A percentile compares a stretch with the other conserved stretches of the same genome.
Evolutionary conservation across 1,140 invertebrate genomes (phyloP).

Genomic region (Sitodiplosis mosellana): DNA sequence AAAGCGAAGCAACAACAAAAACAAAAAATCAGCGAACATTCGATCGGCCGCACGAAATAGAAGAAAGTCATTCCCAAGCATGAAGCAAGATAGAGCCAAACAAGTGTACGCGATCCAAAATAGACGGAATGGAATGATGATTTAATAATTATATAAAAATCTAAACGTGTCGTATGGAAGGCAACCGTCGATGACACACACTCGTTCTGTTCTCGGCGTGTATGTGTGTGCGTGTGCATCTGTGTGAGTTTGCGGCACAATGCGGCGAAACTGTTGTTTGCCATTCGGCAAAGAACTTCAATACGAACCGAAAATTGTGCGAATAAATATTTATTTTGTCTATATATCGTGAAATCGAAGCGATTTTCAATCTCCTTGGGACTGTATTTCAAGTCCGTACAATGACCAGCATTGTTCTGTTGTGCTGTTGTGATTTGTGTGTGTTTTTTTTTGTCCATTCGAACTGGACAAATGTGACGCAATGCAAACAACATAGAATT

Average conservation of each 20-base stretch:
- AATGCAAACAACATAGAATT: background rate
- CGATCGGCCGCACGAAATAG: background rate
- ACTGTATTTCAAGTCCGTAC: too few relatives aligned
- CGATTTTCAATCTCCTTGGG: too few relatives aligned
- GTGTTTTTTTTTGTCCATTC: background rate
- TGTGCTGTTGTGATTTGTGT: too few relatives aligned
- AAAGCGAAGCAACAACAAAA: background rate
- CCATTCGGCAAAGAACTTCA: too few relatives aligned
- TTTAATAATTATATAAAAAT: background rate
- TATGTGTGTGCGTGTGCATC: background rate
- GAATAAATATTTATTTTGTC: too few relatives aligned
- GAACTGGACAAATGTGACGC: background rate
- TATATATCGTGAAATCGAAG: too few relatives aligned
- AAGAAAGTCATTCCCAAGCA: background rate
- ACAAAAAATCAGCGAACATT: background rate
- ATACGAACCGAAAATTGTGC: too few relatives aligned
- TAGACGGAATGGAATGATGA: background rate
- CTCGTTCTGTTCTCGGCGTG: background rate
- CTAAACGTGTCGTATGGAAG: background rate
- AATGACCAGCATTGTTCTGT: too few relatives aligned
- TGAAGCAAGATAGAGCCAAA: background rate
- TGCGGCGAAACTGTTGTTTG: too few relatives aligned
- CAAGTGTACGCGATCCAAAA: background rate
- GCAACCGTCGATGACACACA: too few relatives aligned
- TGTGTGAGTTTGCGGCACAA: too few relatives aligned